Base-by-base conservation (phyloP, 2,113 vertebrate species). In the Monarcha castaneiventris region DNA sequence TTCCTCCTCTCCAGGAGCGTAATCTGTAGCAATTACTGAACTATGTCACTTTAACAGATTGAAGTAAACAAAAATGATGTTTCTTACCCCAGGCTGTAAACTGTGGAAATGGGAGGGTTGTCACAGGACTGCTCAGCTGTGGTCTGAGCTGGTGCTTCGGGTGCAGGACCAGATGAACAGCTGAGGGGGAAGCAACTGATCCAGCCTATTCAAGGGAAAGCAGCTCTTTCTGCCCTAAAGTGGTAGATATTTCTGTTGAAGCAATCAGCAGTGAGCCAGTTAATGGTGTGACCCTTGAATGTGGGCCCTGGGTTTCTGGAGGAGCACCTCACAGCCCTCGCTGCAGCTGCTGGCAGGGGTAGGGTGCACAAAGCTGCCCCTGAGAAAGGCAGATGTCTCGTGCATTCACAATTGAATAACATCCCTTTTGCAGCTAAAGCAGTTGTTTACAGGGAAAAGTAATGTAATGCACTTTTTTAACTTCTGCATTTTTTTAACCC, bases 361-460 rank as follows among this genome's bases (percentile, higher is more conserved):
- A 26, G 20, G 1, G 0, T 22, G 54, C 1, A 2, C 6, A 3
- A 41, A 88, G 26, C 48, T 84, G 64, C 49, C 1, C 2, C 74
- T 3, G 22, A 52, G 81, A 68, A 69, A 37, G 43, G 14, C 82
- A 77, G 5, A 2, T 54, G 56, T 46, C 83, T 67, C 39, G 7
- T 1, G 2, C 51, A 20, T 33, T 73, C 63, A 20, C 72, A 59
- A 9, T 63, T 80, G 46, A 41, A 3, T 94, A 96, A 64, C 67
- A 66, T 29, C 44, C 46, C 25, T 77, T 74, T 78, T 62, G 43
- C 69, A 84, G 64, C 29, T 62, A 77, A 59, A 91, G 14, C 72
- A 86, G 39, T 63, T 96, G 88, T 72, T 93, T 89, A 88, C 48
- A 68, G 52, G 68, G 30, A 77, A 94, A 95, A 95, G 41, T 83